Base-by-base conservation (phyloP, 1,140 invertebrate species). In the Samia ricini region DNA sequence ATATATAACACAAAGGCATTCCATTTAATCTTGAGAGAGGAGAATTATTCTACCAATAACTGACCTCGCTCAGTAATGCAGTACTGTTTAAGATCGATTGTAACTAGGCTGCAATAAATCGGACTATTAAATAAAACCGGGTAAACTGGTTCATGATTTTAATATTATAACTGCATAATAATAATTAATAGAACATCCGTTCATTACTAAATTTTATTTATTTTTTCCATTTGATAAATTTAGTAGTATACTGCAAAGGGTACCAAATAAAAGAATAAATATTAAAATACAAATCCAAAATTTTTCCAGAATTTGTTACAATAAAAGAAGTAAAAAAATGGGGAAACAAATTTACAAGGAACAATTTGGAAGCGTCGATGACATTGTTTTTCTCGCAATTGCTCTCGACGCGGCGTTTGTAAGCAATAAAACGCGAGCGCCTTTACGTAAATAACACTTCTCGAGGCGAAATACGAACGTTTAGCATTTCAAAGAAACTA, bases 401-500 rank as follows among this genome's bases (percentile, higher is more conserved):
- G 33, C 12, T 42, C 15, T 62, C 50, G 29, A 58, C 55, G 64
- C 64, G 63, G 61, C 63, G 61, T 71, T 72, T 57, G 64, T 69
- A 73, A 68, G 71, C 74, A 79, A 76, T 76, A 74, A 76, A 73
- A 64, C 68, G 60, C 50, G 57, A 61, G 60, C 64, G 48, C 61
- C 57, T 55, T 66, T 62, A 59, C 57, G 60, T 65, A 67, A 75
- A 69, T 68, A 68, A 66, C 69, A 71, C 70, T 66, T 59, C 62
- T 66, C 48, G 59, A 61, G 58, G 65, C 66, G 59, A 63, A 51
- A 42, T 42, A 42, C 33, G 33, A 42, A 21, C 61, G 61, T 65
- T 78, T 71, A 72, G 66, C 67, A 76, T 76, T 56, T 78, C 73
- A 75, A 70, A 74, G 72, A 57, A 66, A 48, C 33, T 62, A 59